Conservation (phyloP, 1,140 invertebrate genomes). For the Anthonomus grandis region DNA sequence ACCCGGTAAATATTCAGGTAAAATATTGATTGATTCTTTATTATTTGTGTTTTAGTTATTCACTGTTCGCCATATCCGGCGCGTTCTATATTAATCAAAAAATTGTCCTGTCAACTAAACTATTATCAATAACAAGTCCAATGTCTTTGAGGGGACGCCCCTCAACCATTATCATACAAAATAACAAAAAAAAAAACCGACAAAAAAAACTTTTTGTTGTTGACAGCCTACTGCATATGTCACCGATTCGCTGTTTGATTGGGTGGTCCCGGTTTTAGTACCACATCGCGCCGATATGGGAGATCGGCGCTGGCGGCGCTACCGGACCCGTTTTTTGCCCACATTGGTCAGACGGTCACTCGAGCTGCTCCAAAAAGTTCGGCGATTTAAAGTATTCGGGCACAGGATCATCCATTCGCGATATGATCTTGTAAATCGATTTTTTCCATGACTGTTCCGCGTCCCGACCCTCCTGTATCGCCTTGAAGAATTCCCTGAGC, state of each 20-base stretch:
- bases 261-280: conserved; percentile 19
- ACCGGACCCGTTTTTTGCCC: conserved; percentile 29
- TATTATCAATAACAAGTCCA: conserved; percentile 43
- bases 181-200: conserved; percentile 34
- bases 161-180: conserved; percentile 14
- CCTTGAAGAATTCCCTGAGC: conserved; percentile 96
- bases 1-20: conserved; percentile 44
- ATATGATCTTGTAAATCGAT: conserved; percentile 99
- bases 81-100: conserved; percentile 33
- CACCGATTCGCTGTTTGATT: conserved; percentile 44
- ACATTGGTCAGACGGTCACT: conserved; percentile 61
- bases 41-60: conserved; percentile 24
- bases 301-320: conserved; percentile 1
- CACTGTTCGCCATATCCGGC: conserved; percentile 46
- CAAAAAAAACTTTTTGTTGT: conserved; percentile 43
- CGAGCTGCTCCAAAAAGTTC: conserved; percentile 98
- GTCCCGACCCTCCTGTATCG: conserved; percentile 94
- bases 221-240: conserved; percentile 42
- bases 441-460: conserved; percentile 99
- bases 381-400: conserved; percentile 99
- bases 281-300: conserved; percentile 8
- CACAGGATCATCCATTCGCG: conserved; percentile 95
- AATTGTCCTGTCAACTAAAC: conserved; percentile 45
- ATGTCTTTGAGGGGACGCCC: conserved; percentile 34
- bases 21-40: conserved; percentile 43